Evolutionary conservation across 2,888 invertebrate genomes (phyloP), one percentile per base, ranked within the genome.

Genomic region (Drosophila monieri): DNA sequence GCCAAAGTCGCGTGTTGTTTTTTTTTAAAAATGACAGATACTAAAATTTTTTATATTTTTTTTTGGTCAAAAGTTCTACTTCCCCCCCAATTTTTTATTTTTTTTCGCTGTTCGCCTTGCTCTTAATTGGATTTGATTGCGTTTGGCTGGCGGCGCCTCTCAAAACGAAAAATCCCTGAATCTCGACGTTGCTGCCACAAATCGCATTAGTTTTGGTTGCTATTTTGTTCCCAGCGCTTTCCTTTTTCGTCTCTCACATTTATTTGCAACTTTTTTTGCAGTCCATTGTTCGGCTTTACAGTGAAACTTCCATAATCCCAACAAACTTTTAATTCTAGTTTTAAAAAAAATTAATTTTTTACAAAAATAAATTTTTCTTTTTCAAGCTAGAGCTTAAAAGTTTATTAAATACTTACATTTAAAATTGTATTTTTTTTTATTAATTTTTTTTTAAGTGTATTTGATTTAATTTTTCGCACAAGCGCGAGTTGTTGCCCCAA

Each of bases 61-160:
- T 27, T 27, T 27, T 8, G 9, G 9, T 27, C 3, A 9, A 27
- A 27, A 64, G 75, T 75, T 86, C 61, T 59, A 46, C 44, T 44
- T 25, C 53, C 37, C 18, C 18, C 39, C n/a, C 3, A 23, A 14
- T 47, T 35, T 56, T 18, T 27, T 32, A 41, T 53, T 69, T 59
- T 72, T 59, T 52, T 57, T 44, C 14, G 25, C 49, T 60, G 52
- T 46, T 56, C n/a, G 41, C 57, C 61, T 67, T 75, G 73, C 75
- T 77, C 70, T 83, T 81, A 81, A 87, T 81, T 87, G 81, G 88
- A 81, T 87, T 81, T 81, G 88, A 81, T 87, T 87, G 81, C 69
- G 76, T 87, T 81, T 71, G 79, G 69, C 77, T 77, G 88, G 72
- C 80, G 85, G 61, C 66, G 62, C 60, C 79, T 65, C 66, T 46